A percentile compares a stretch with the other conserved stretches of the same genome.
phyloP scores from a whole-genome alignment of 2,113 vertebrate species.

The Phylloscopus trochiloides region DNA sequence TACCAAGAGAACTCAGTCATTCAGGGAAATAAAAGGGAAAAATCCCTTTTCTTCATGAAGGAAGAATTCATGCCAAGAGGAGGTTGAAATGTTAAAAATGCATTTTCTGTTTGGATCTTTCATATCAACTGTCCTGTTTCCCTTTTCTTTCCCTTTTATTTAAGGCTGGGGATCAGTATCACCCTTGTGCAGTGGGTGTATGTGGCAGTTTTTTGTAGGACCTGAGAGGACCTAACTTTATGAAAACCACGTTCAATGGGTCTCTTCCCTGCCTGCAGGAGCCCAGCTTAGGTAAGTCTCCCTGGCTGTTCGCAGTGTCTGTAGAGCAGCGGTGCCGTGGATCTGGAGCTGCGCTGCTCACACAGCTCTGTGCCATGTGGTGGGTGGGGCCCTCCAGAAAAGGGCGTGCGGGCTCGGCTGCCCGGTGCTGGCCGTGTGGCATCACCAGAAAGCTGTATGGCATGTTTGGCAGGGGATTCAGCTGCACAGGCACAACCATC shows the following conservation, averaged over 20 bases:
- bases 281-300: slow-evolving; percentile 31
- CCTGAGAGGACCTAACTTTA: not conserved
- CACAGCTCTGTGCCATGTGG: not conserved
- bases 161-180: not conserved
- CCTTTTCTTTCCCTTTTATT: not conserved
- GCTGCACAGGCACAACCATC: not conserved
- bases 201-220: not conserved
- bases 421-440: not conserved
- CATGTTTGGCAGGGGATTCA: not conserved
- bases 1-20: slow-evolving; percentile 60
- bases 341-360: not conserved
- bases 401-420: not conserved
- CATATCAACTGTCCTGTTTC: slow-evolving; percentile 10
- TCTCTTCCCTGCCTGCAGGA: not conserved
- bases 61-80: slow-evolving; percentile 5
- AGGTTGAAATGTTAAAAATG: slow-evolving; percentile 57
- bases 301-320: not conserved
- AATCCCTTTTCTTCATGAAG: slow-evolving; percentile 38
- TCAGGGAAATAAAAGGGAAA: slow-evolving; percentile 60
- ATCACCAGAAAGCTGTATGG: not conserved
- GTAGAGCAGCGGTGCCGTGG: fast-evolving
- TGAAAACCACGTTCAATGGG: not conserved
- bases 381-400: not conserved
- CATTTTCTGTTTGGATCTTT: slow-evolving; percentile 51
- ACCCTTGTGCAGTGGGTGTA: not conserved